Evolutionary conservation across 2,113 vertebrate species (phyloP), one percentile per base, ranked within the genome.

Genomic region (Neogobius melanostomus): DNA sequence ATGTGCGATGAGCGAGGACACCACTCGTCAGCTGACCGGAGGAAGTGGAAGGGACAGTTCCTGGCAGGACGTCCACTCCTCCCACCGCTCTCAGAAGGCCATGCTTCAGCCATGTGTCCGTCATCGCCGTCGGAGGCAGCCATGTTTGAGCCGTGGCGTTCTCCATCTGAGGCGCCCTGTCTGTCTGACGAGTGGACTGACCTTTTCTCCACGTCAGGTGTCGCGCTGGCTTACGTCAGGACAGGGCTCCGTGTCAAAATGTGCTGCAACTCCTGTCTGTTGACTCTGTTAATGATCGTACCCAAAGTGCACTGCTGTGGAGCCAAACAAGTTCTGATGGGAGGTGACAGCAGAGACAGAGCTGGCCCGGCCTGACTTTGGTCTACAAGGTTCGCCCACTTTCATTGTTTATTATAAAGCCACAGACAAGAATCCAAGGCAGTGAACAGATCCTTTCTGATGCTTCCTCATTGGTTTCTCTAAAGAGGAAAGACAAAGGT

Each of bases 11-110:
- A 71, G 85, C 46, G 76, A 80, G 88, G 82, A 85, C 78, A 68
- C 83, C 68, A 59, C 82, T 82, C 74, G 76, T 91, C 90, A 86
- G 62, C 28, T 1, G 53, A 63, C 69, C 28, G 11, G 60, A 79
- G 85, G 75, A 87, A 90, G 79, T 70, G 66, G 82, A 91, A 91
- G 89, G 90, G 90, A 91, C 90, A 91, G 85, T 46, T 91, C 87
- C 82, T 59, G 80, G 83, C 87, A 85, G 85, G 90, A 85, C 68
- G 46, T 83, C 85, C 83, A 82, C 85, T 89, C 84, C 83, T 89
- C 90, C 89, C 88, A 89, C 90, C 82, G 90, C 83, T 91, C 88
- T 81, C 81, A 89, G 88, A 91, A 90, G 89, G 90, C 90, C 90
- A 91, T 81, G 81, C 83, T 90, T 77, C 90, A 88, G 86, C 89